phyloP scores from a whole-genome alignment of 2,797 vertebrate genomes.

The Helicolenus hilgendorfi region DNA sequence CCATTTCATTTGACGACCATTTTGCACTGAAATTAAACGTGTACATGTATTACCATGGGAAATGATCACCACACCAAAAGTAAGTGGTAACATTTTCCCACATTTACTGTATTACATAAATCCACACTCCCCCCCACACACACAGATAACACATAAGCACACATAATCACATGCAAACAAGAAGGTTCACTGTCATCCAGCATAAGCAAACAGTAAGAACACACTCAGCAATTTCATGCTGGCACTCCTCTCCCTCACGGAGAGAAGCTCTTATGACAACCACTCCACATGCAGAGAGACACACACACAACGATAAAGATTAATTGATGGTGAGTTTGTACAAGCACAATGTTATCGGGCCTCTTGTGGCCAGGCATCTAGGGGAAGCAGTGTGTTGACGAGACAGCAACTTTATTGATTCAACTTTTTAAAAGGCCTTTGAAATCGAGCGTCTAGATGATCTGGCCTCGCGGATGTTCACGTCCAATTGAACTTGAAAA shows the following conservation, averaged over 20 bases:
- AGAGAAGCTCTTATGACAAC: conserved; percentile 15
- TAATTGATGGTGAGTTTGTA: conserved; percentile 53
- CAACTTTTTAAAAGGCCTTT: conserved; percentile 65
- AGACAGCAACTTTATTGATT: conserved; percentile 66
- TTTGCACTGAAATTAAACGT: not conserved
- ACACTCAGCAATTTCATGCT: not conserved
- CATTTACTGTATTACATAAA: conserved; percentile 17
- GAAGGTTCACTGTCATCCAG: conserved; percentile 5
- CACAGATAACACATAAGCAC: conserved; percentile 17
- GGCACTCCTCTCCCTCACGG: not conserved
- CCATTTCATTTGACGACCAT: not conserved
- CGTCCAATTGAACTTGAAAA: conserved; percentile 23
- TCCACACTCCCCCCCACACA: not conserved
- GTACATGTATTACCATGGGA: not conserved
- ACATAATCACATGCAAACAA: conserved; percentile 31
- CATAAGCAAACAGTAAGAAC: conserved; percentile 23
- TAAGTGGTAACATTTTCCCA: conserved; percentile 12
- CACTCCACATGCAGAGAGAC: conserved; percentile 14
- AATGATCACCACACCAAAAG: not conserved
- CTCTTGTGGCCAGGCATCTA: conserved; percentile 37
- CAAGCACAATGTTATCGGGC: conserved; percentile 31
- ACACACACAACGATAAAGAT: conserved; percentile 32
- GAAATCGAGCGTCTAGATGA: conserved; percentile 51
- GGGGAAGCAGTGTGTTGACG: conserved; percentile 39
- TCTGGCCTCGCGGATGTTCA: not conserved